Conservation (phyloP, 1,140 invertebrate species). For the Campoletis sonorensis region DNA sequence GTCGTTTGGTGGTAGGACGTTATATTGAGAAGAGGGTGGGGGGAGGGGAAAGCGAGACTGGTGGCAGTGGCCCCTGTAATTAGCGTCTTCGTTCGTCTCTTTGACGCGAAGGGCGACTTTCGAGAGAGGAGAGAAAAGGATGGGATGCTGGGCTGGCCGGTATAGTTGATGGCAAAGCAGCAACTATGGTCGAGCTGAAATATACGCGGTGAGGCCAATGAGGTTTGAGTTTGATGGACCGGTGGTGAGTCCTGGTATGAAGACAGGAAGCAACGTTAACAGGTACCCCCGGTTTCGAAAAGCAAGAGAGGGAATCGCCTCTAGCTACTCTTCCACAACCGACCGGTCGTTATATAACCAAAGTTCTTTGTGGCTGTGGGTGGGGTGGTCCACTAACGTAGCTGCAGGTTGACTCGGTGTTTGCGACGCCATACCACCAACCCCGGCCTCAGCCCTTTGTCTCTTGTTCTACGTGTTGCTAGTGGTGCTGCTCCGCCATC, state of each 20-base stretch:
- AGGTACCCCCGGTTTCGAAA: conserved; percentile 14
- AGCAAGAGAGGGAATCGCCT: neutral
- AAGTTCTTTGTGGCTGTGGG: conserved; percentile 26
- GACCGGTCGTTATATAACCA: neutral
- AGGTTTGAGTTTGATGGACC: neutral
- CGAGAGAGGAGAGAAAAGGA: conserved; percentile 26
- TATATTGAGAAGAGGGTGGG: conserved; percentile 49
- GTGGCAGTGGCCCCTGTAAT: conserved; percentile 67
- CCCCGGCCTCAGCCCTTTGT: neutral
- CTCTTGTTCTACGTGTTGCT: conserved; percentile 19
- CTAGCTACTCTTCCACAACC: conserved; percentile 22
- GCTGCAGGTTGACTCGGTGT: neutral
- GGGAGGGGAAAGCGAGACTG: conserved; percentile 40
- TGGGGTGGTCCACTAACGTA: conserved; percentile 7
- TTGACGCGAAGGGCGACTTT: conserved; percentile 59
- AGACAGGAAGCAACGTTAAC: conserved; percentile 29
- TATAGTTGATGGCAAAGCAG: conserved; percentile 10
- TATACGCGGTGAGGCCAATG: neutral
- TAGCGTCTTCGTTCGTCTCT: conserved; percentile 66
- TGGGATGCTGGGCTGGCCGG: conserved; percentile 18
- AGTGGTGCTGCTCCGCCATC: neutral
- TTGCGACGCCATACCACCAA: neutral
- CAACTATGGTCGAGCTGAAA: neutral
- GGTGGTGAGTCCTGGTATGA: neutral
- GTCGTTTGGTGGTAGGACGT: conserved; percentile 27